These are phyloP conservation scores for Sminthurides aquaticus DNA, from an alignment of 2,888 invertebrate species.

Conservation along the genomic window DNA sequence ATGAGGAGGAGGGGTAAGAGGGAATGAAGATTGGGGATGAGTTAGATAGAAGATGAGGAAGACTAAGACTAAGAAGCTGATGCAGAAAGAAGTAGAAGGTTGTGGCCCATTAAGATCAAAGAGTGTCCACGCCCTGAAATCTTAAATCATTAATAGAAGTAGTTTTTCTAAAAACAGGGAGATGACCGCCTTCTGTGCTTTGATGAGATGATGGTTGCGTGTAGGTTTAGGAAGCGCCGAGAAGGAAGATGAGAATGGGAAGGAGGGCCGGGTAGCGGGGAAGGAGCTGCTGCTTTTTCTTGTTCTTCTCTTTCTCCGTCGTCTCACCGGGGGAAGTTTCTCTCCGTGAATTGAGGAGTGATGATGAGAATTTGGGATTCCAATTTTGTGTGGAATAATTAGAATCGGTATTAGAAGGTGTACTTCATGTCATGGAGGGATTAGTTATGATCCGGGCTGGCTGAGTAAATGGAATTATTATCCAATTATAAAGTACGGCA, in stretches of 20 bases:
- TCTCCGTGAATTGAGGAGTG: not conserved
- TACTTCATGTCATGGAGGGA: conserved; percentile 23
- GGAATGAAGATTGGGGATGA: not conserved
- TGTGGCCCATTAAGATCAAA: conserved; percentile 25
- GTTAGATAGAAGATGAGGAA: not conserved
- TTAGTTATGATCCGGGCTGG: conserved; percentile 24
- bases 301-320: conserved; percentile 11
- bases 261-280: not conserved
- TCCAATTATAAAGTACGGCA: conserved; percentile 19
- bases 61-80: conserved; percentile 4
- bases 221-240: conserved; percentile 3
- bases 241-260: too few species aligned
- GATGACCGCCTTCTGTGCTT: conserved; percentile 19
- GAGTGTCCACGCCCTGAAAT: conserved; percentile 25
- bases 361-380: conserved; percentile 21
- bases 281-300: not conserved
- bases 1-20: not conserved
- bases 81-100: conserved; percentile 20
- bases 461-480: conserved; percentile 21
- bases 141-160: conserved; percentile 26
- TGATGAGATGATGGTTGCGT: conserved; percentile 2
- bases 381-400: conserved; percentile 26
- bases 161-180: conserved; percentile 25
- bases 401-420: conserved; percentile 26
- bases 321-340: not conserved